These are phyloP conservation scores for Tenodera sinensis DNA, from an alignment of 2,888 invertebrate species.

Conservation along the genomic window DNA sequence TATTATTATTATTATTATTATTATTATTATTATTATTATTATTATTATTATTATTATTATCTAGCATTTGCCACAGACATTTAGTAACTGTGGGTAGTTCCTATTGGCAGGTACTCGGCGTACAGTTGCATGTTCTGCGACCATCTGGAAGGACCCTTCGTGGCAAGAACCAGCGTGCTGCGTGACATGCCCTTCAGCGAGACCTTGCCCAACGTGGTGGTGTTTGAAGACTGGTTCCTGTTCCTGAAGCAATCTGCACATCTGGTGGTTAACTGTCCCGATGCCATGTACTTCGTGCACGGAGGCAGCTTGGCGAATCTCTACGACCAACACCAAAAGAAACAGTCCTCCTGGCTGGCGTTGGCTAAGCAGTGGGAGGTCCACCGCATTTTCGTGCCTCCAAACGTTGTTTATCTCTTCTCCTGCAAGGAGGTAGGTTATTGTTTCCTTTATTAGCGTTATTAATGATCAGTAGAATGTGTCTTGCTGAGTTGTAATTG, in stretches of 20 bases:
- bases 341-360: slow-evolving; percentile 28
- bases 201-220: slow-evolving; percentile 28
- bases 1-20: too few relatives aligned
- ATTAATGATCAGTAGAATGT: not conserved
- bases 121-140: slow-evolving; percentile 41
- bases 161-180: slow-evolving; percentile 34
- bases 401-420: slow-evolving; percentile 29
- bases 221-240: slow-evolving; percentile 40
- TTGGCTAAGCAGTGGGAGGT: slow-evolving; percentile 30
- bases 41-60: too few relatives aligned
- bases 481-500: not conserved
- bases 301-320: slow-evolving; percentile 11
- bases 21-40: too few relatives aligned
- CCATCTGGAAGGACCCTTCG: slow-evolving; percentile 38
- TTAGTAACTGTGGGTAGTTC: not conserved
- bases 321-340: slow-evolving; percentile 17
- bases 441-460: not conserved
- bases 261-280: slow-evolving; percentile 38
- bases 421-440: slow-evolving; percentile 33
- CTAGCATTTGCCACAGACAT: too few relatives aligned
- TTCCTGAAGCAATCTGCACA: slow-evolving; percentile 30
- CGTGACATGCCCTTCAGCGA: slow-evolving; percentile 32
- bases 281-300: slow-evolving; percentile 39
- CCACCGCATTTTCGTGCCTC: slow-evolving; percentile 27
- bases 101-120: slow-evolving; percentile 30